Conservation (phyloP, 1,140 invertebrate species). For the Thaumatotibia leucotreta region DNA sequence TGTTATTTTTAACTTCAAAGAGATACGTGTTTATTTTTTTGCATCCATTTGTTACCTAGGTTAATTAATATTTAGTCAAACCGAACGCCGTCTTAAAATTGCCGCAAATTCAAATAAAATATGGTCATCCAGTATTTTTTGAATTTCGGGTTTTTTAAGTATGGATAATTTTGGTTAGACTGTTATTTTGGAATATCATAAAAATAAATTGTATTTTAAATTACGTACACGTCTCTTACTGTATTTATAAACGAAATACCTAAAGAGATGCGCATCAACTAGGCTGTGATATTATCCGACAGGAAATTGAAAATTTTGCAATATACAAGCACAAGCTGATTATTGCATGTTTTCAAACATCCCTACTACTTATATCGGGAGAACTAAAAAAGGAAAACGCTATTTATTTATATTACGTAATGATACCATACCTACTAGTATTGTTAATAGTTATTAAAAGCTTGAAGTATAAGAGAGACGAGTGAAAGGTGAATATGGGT, state of each 20-base stretch:
- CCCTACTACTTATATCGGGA: slow-evolving; percentile 46
- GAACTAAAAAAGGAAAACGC: slow-evolving; percentile 28
- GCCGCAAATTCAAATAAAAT: background rate
- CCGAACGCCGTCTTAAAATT: no score
- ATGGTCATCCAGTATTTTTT: no score
- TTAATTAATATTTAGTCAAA: background rate
- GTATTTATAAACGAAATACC: slow-evolving; percentile 33
- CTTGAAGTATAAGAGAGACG: slow-evolving; percentile 50
- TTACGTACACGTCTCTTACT: slow-evolving; percentile 11
- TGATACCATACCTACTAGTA: slow-evolving; percentile 69
- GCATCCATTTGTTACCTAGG: background rate
- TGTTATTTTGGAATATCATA: no score
- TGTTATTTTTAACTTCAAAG: background rate
- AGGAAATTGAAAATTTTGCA: background rate
- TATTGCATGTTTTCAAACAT: slow-evolving; percentile 36
- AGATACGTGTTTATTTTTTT: background rate
- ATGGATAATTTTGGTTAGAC: no score
- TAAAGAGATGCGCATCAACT: slow-evolving; percentile 58
- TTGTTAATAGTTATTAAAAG: slow-evolving; percentile 52
- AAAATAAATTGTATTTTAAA: background rate
- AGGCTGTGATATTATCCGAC: slow-evolving; percentile 60
- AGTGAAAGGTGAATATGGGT: slow-evolving; percentile 49
- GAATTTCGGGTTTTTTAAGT: no score
- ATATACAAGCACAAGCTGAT: background rate
- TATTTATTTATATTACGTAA: slow-evolving; percentile 53